Base-by-base conservation (phyloP, 2,888 invertebrate genomes). In the Campaea margaritaria region DNA sequence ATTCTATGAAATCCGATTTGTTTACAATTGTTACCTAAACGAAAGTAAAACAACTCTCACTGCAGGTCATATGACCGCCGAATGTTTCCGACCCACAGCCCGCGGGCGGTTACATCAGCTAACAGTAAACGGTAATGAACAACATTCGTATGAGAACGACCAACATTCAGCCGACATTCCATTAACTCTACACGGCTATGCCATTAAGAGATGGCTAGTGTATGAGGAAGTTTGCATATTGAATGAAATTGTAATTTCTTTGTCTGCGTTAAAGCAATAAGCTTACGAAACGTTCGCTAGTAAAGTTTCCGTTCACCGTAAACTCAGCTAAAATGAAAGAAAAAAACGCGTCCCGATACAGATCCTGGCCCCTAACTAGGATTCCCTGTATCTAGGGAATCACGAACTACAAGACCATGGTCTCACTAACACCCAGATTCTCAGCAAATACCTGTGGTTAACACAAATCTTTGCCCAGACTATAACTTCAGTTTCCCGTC, bases 71-170 rank as follows among this genome's bases (percentile, higher is more conserved):
- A 58, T 62, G 60, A 58, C 55, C 52, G 58, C 43, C 43, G 45
- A 57, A 60, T 58, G 54, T 61, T 61, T 51, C 60, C 55, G 59
- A 64, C 44, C 34, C 58, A 62, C 57, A 60, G 62, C 61, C 55
- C 62, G 52, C 59, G 63, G 62, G 51, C 60, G 46, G 61, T 69
- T 69, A 69, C 68, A 67, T 68, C 63, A 68, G 46, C 66, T 62
- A 59, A 64, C 66, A 62, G 65, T 67, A 56, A 63, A 62, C 64
- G 58, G 54, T 62, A 67, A 69, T 65, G 59, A 65, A 65, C 62
- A 65, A 45, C 58, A 62, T 59, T 59, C 48, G 65, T 64, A 64
- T 58, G 48, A 61, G 61, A 59, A 63, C 49, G 34, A 42, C 39
- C 49, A 48, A 16, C 38, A 50, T 53, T 52, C 44, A 27, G 3